A percentile compares a stretch with the other conserved stretches of the same genome.
These are phyloP conservation scores for Paratrypauchen microcephalus DNA, from an alignment of 2,797 vertebrate species.

Conservation along the genomic window DNA sequence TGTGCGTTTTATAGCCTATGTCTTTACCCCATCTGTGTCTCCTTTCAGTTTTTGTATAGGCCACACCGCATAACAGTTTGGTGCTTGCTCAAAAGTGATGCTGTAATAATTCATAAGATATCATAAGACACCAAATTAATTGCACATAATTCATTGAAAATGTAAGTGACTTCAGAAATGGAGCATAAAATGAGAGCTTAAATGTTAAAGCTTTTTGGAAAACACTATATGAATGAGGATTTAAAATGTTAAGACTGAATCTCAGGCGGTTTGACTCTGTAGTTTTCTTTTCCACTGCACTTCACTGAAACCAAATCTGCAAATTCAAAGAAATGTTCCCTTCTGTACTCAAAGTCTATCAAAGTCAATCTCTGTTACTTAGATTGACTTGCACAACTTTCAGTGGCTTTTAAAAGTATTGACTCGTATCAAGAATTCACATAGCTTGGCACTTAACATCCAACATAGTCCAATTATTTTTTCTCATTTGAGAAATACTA, in stretches of 20 bases:
- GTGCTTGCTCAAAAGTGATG: neutral
- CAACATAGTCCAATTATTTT: neutral
- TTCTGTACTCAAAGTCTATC: neutral
- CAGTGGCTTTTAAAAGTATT: neutral
- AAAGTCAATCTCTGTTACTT: neutral
- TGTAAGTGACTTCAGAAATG: neutral
- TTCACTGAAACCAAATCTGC: conserved; percentile 1
- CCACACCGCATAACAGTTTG: conserved; percentile 22
- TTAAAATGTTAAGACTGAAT: neutral
- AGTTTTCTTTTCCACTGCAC: conserved; percentile 1
- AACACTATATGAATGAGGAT: neutral
- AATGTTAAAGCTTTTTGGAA: neutral
- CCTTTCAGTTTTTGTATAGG: conserved; percentile 12
- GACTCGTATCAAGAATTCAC: neutral
- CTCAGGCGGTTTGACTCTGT: neutral
- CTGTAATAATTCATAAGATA: neutral
- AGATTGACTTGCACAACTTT: neutral
- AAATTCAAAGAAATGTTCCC: neutral
- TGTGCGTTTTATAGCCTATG: conserved; percentile 49
- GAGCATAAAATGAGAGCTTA: neutral
- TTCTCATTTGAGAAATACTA: neutral
- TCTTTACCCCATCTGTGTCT: conserved; percentile 33
- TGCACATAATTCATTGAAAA: neutral
- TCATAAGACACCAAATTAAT: conserved; percentile 2
- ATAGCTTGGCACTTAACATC: neutral